Conservation (phyloP, 2,797 vertebrate genomes). For the Melanotaenia maccullochi region DNA sequence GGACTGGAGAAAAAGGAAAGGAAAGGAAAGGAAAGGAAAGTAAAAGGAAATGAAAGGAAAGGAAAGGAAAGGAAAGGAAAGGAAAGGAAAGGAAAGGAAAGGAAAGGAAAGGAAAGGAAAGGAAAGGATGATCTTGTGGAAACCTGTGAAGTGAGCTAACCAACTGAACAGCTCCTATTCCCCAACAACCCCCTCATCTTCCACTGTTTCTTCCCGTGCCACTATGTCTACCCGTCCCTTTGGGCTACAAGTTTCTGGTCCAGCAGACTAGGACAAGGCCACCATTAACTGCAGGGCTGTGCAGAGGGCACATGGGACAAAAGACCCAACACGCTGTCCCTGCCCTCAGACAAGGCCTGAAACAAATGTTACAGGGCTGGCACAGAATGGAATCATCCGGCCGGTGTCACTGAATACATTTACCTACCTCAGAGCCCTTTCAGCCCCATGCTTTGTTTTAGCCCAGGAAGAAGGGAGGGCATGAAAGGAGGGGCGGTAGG, state of each 20-base stretch:
- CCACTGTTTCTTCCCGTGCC: conserved; percentile 75
- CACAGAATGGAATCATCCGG: conserved; percentile 98
- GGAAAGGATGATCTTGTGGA: conserved; percentile 31
- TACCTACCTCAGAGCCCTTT: conserved; percentile 98
- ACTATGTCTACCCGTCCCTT: conserved; percentile 53
- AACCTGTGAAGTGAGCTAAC: conserved; percentile 85
- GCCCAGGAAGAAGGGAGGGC: conserved; percentile 79
- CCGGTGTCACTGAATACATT: conserved; percentile 98
- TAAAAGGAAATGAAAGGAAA: too few species aligned
- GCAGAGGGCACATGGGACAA: conserved; percentile 91
- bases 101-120: conserved; percentile 12
- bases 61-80: too few species aligned
- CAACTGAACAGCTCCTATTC: conserved; percentile 75
- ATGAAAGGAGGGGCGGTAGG: conserved; percentile 84
- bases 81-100: conserved; percentile 10
- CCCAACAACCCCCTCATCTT: conserved; percentile 52
- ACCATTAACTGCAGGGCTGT: conserved; percentile 95
- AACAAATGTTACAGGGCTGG: conserved; percentile 95
- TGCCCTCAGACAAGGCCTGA: conserved; percentile 96
- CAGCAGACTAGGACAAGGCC: conserved; percentile 91
- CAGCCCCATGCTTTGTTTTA: conserved; percentile 86
- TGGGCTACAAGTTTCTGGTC: conserved; percentile 90
- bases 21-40: not conserved
- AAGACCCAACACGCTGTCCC: conserved; percentile 90
- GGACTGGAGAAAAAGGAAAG: not conserved